phyloP scores from a whole-genome alignment of 2,797 vertebrate species.

The Spinus olivaceus region DNA sequence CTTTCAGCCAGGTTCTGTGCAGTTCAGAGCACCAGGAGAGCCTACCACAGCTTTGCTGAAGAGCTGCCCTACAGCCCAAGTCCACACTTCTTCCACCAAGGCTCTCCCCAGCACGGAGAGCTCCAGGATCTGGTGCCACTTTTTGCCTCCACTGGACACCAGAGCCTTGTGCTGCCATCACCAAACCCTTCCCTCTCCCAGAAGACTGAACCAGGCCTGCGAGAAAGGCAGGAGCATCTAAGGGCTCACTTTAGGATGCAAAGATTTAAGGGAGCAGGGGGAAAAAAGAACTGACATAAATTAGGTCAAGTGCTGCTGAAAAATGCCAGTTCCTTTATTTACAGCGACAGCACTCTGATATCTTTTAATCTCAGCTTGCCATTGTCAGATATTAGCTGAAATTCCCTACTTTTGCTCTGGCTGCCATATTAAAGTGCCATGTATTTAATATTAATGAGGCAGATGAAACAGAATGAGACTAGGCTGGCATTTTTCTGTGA shows the following conservation, averaged over 20 bases:
- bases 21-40: background rate
- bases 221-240: accelerated
- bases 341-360: background rate
- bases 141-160: background rate
- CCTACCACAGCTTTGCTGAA: accelerated
- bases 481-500: background rate
- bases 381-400: conserved; percentile 47
- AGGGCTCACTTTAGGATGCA: background rate
- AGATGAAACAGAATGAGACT: conserved; percentile 33
- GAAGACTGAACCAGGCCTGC: background rate
- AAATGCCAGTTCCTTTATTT: conserved; percentile 44
- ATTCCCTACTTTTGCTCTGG: background rate
- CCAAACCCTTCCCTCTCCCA: background rate
- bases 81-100: accelerated
- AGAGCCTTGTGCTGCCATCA: background rate
- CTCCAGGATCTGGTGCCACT: background rate
- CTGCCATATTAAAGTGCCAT: background rate
- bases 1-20: background rate
- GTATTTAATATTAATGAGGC: conserved; percentile 54
- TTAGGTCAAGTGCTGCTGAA: conserved; percentile 18
- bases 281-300: background rate
- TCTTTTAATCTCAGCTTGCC: conserved; percentile 15
- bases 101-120: accelerated
- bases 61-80: background rate
- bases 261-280: background rate